Conservation (phyloP, 2,797 vertebrate species). For the Lemur catta region DNA sequence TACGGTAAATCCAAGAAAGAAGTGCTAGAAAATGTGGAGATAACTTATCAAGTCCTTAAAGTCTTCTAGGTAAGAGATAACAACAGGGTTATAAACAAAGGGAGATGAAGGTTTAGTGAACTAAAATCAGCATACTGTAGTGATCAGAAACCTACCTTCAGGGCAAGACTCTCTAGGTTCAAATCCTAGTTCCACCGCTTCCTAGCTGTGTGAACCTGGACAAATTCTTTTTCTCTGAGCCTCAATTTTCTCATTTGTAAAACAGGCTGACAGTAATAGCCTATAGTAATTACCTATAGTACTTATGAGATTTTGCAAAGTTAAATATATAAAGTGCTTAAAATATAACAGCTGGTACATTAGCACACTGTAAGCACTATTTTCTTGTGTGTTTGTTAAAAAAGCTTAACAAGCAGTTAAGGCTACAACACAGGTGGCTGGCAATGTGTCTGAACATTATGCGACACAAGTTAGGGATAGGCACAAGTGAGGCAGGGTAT, state of each 20-base stretch:
- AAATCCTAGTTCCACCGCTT: background rate
- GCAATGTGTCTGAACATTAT: too few relatives aligned
- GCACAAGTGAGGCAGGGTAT: background rate
- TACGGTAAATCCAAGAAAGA: background rate
- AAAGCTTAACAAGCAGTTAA: background rate
- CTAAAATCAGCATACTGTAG: background rate
- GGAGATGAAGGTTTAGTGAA: background rate
- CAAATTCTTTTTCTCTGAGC: background rate
- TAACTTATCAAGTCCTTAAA: background rate
- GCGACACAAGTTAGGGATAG: background rate
- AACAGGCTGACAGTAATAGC: background rate
- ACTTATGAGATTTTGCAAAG: background rate
- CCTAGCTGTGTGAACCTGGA: background rate
- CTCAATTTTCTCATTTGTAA: conserved; percentile 10
- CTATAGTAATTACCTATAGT: background rate
- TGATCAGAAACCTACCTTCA: background rate
- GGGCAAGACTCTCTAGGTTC: background rate
- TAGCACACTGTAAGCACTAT: background rate
- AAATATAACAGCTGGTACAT: background rate
- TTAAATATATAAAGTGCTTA: background rate
- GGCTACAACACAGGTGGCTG: background rate
- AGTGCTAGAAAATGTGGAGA: background rate
- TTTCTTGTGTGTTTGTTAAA: background rate
- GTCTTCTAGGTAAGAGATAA: background rate
- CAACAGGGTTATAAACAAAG: background rate